Evolutionary conservation across 2,888 invertebrate species (phyloP), one percentile per base, ranked within the genome.

Genomic region (Tethea ocularis): DNA sequence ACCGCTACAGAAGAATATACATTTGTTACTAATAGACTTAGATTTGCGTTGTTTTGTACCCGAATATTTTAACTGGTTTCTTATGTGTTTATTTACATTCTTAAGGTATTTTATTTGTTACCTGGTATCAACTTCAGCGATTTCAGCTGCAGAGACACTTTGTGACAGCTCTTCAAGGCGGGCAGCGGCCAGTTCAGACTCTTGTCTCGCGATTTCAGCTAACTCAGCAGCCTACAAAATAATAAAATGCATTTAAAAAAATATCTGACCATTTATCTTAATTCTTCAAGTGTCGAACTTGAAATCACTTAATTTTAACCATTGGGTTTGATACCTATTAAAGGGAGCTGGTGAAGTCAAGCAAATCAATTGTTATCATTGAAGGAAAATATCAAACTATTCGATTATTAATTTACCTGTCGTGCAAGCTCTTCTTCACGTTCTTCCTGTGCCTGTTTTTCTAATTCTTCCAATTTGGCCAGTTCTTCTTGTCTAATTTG

Each of bases 381-480:
- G 5, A 17, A n/a, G 5, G 17, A 41, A n/a, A 6, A 41, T 17
- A 41, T 17, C 15, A 36, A 17, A 5, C 2, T 46, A 17, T 15
- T 20, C 11, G 13, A 20, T 20, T 2, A 20, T 15, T 2, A 7
- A 6, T 29, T 38, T 74, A 93, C 93, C 88, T 96, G 96, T 74
- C 95, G 91, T 56, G 95, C 96, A 67, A 96, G 92, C 77, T 96
- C 96, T 8, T 89, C 94, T 86, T 96, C 95, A 24, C 94, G 93
- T 74, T 95, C 95, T 75, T 95, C 95, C 75, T 94, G 94, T 0
- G 95, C 95, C 72, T 95, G 94, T 71, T 91, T 93, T 59, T 95
- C 95, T 51, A 95, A 85, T 77, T 95, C 95, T 72, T 94, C 95
- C 64, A 95, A 84, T 64, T 93, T 89, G 10, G 93, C 86, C 51